Evolutionary conservation across 2,797 vertebrate genomes (phyloP), one percentile per base, ranked within the genome.

Genomic region (Knipowitschia caucasica): DNA sequence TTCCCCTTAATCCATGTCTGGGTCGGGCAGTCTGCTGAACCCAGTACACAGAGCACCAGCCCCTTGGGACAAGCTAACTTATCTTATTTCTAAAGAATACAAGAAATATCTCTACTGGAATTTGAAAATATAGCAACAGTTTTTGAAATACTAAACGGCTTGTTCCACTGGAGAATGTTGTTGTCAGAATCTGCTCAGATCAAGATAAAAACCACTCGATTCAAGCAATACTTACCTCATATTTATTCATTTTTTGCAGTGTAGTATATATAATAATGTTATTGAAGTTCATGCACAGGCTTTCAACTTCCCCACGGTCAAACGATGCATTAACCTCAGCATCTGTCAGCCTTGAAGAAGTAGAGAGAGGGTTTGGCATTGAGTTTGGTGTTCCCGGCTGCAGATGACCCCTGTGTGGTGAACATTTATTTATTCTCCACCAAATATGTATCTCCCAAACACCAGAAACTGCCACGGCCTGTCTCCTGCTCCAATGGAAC

Each of bases 251-350:
- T 5, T 35, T 12, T 35, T 12, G n/a, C 6, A 36, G 6, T n/a
- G 5, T n/a, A 36, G 8, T 6, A 31, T 47, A 31, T 18, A 47
- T 30, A 20, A 12, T 18, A 31, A 47, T 6, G 27, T 47, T 26
- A 47, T 20, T 47, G 45, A 47, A 31, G 45, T 30, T 18, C 20
- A 30, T 31, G 45, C 45, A 47, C 27, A 47, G 7, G 27, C 27
- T 47, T 47, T 47, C 17, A 30, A 31, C 44, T 20, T 31, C 26
- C 18, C 42, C 36, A 52, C 25, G 36, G 46, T 47, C 44, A 30
- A 30, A 47, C 11, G 25, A 26, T 47, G 20, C 44, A 47, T 47
- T 30, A 47, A 26, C 5, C 44, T 11, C 17, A 20, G 25, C 45
- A 31, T 31, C 45, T 47, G 45, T 47, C 45, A 30, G 45, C 10